Base-by-base conservation (phyloP, 2,888 invertebrate species). In the Embidobia sp. region DNA sequence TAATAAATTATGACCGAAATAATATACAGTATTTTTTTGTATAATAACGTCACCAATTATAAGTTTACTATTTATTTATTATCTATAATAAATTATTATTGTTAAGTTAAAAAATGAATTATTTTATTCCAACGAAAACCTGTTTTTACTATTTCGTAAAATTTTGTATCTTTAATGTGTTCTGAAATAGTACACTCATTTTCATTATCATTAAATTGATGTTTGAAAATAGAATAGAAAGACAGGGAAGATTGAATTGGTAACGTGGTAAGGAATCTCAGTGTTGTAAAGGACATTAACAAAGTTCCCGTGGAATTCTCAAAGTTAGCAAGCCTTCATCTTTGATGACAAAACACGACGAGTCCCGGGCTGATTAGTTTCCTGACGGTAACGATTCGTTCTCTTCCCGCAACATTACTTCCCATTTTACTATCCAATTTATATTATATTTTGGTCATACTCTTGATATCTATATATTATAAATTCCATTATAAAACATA, bases 341-440 rank as follows among this genome's bases (percentile, higher is more conserved):
- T 48, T 64, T 55, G 70, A 59, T 59, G 59, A 70, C 76, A 57
- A 72, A 78, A 69, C 74, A 75, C 66, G 59, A 67, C 46, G 48
- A 66, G 61, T 44, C 55, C 49, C 11, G 75, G 80, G 55, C 76
- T 79, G 80, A 79, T 82, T 81, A 79, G 59, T 73, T 75, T 29
- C 7, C 48, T 35, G 69, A 63, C 75, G 64, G 64, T 81, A 80
- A 70, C 79, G 44, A 77, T 79, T 78, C 53, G 66, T 67, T 70
- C 77, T 64, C 55, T 69, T 15, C 8, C 40, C 70, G 27, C 64
- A 59, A 66, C 76, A 66, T 79, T 77, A 70, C 73, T 78, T 77
- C 72, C 48, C 69, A 77, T 73, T 66, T 26, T 44, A 57, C 61
- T 13, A 61, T 63, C 49, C 55, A 75, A 67, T 75, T 75, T 74